phyloP scores from a whole-genome alignment of 1,140 invertebrate genomes.

The Drosophila ercepeae region DNA sequence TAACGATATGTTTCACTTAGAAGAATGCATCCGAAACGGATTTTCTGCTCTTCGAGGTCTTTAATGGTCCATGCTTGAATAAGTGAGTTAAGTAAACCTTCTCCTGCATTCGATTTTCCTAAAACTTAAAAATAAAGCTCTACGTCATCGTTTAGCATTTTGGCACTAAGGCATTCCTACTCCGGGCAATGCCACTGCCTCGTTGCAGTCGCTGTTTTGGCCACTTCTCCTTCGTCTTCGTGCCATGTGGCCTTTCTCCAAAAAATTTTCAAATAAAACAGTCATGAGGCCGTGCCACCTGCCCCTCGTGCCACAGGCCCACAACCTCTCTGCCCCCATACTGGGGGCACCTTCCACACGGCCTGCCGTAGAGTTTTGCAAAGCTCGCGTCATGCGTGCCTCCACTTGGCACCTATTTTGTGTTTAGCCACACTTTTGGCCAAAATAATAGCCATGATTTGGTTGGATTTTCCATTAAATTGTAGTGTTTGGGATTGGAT shows the following conservation, averaged over 20 bases:
- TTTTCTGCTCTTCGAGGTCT: conserved; percentile 5
- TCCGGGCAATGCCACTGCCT: conserved; percentile 21
- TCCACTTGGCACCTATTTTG: conserved; percentile 73
- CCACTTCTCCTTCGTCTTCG: not conserved
- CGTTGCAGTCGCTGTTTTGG: conserved; percentile 22
- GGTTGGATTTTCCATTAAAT: not conserved
- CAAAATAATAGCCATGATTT: not conserved
- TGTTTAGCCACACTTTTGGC: conserved; percentile 10
- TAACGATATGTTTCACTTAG: conserved; percentile 22
- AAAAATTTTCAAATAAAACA: conserved; percentile 74
- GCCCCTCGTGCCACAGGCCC: not conserved
- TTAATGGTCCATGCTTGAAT: conserved; percentile 47
- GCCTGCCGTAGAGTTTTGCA: conserved; percentile 45
- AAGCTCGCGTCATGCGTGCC: conserved; percentile 72
- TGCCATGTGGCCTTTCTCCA: conserved; percentile 73
- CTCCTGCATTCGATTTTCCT: conserved; percentile 13
- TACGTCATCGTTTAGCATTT: conserved; percentile 56
- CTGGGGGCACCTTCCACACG: conserved; percentile 10
- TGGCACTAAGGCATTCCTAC: conserved; percentile 24
- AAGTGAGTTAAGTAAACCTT: conserved; percentile 66
- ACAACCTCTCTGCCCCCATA: no score
- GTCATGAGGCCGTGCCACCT: conserved; percentile 52
- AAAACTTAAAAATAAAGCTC: conserved; percentile 49
- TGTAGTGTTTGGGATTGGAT: no score
- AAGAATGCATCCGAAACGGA: conserved; percentile 36